Evolutionary conservation across 2,797 vertebrate species (phyloP), one percentile per base, ranked within the genome.

Genomic region (Malacoraja senta): DNA sequence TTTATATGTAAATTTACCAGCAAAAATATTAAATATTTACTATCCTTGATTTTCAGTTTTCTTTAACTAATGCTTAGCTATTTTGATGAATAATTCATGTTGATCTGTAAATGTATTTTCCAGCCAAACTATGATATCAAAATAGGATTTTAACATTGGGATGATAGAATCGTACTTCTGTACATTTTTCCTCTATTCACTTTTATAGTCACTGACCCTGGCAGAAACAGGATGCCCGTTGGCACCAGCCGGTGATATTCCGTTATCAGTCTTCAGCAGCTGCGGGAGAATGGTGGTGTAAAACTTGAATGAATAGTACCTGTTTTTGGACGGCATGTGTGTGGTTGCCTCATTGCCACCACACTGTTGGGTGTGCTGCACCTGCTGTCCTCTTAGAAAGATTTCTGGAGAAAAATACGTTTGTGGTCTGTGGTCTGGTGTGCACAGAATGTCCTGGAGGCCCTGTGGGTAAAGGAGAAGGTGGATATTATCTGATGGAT

Each of bases 11-110:
- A 63, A 86, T 86, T 63, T 63, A 63, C 3, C 6, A 61, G 81
- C 0, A 29, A 32, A 76, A 86, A 86, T 32, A 63, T 86, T 63
- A 63, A 63, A 86, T 63, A 13, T 63, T 86, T 86, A 86, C 15
- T 63, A 15, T n/a, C 58, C 58, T 86, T 86, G 83, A 86, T 29
- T 61, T 84, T 86, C 53, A 86, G 29, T 26, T 86, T 63, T 63
- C n/a, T 63, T 63, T 19, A 86, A 7, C 29, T 63, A 86, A 63
- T 63, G 58, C n/a, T 86, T 86, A 61, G 26, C 83, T 63, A 58
- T 86, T 84, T 86, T 63, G 58, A n/a, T 86, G 15, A 63, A n/a
- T 86, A 86, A 86, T 86, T 61, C 26, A 84, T n/a, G 10, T 32
- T 13, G 3, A n/a, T 32, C 63, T 86, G 58, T 63, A 17, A 12